Evolutionary conservation across 2,888 invertebrate species (phyloP), one percentile per base, ranked within the genome.

Genomic region (Liodrosophila aerea): DNA sequence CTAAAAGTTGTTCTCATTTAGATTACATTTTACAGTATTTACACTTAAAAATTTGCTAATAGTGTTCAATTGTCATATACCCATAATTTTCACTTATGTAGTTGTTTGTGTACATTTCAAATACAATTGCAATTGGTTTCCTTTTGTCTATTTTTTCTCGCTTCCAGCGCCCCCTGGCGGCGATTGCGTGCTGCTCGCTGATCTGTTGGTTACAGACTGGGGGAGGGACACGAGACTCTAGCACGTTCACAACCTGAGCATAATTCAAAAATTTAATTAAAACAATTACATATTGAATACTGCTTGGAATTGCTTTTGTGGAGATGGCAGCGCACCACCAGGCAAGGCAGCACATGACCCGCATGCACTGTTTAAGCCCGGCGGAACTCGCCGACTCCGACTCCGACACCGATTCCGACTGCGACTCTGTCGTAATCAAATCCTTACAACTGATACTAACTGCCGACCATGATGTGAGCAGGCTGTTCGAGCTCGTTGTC

Each of bases 391-490:
- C 53, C 43, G 29, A 31, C 27, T 22, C 22, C 22, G 22, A 22
- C 22, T 22, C 22, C 22, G 5, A 22, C 22, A 7, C 34, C 40
- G 31, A 31, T 54, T 1, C 15, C 37, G 15, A 11, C 39, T 39
- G 7, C 47, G 45, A 22, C 22, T 5, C 2, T 22, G 43, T 30
- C 29, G 45, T 44, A 45, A 30, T 62, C 45, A 5, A 29, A 52
- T 37, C 54, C 61, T 87, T 87, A 88, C 87, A 89, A 82, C 84
- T 88, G 88, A 89, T 90, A 90, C 90, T 90, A 90, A 89, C 90
- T 90, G 74, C 92, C 92, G 61, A 92, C 92, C 87, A 92, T 90
- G 64, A 92, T 91, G 82, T 92, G 92, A 88, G 92, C 92, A 58
- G 92, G 91, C 73, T 91, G 89, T 76, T 92, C 92, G 72, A 92